Percentiles rank a stretch among this genome's conserved stretches.
phyloP scores from a whole-genome alignment of 2,888 invertebrate species.

The Cyrtodaria siliqua region DNA sequence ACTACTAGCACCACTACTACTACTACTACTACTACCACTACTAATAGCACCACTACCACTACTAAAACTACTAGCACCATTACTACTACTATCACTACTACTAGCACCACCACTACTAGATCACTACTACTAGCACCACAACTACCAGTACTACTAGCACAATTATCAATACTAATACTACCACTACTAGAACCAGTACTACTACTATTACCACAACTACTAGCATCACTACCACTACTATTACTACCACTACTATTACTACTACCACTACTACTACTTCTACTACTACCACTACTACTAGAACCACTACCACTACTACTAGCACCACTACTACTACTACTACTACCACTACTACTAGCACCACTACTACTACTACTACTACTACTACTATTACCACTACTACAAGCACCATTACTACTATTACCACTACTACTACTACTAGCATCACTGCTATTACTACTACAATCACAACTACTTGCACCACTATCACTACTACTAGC shows the following conservation, averaged over 20 bases:
- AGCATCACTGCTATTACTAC: not conserved
- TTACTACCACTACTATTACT: not conserved
- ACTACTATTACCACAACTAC: slow-evolving; percentile 7
- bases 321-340: slow-evolving; percentile 26
- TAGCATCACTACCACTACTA: too few relatives aligned
- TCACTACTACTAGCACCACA: slow-evolving; percentile 8
- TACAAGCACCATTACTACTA: too few relatives aligned
- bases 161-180: not conserved
- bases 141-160: slow-evolving; percentile 17
- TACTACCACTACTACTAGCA: slow-evolving; percentile 9
- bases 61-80: slow-evolving; percentile 23
- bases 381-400: slow-evolving; percentile 13
- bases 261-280: too few relatives aligned
- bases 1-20: slow-evolving; percentile 9
- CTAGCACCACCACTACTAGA: slow-evolving; percentile 4
- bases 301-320: slow-evolving; percentile 7
- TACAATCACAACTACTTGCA: too few relatives aligned
- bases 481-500: not conserved
- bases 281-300: slow-evolving; percentile 3
- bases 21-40: slow-evolving; percentile 10
- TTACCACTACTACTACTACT: too few relatives aligned
- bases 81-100: slow-evolving; percentile 33
- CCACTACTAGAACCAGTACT: slow-evolving; percentile 17
- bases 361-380: slow-evolving; percentile 12
- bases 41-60: slow-evolving; percentile 13